phyloP scores from a whole-genome alignment of 2,113 vertebrate species.

The Rhinoderma darwinii region DNA sequence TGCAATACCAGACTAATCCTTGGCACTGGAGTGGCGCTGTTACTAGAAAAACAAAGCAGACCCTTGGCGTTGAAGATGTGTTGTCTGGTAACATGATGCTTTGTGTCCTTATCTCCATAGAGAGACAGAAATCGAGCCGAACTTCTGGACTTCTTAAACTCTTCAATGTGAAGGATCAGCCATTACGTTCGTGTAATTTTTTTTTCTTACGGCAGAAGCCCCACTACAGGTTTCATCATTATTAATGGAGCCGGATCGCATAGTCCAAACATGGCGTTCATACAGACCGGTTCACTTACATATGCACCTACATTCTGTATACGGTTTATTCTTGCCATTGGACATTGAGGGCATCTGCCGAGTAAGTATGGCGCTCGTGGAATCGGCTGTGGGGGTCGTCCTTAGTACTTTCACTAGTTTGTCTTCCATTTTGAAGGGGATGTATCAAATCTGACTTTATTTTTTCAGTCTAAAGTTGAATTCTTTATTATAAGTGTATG shows the following conservation, averaged over 20 bases:
- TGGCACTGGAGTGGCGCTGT: not conserved
- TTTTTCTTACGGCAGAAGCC: not conserved
- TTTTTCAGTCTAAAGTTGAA: too few relatives aligned
- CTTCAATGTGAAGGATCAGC: constrained; percentile 74
- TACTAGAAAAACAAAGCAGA: not conserved
- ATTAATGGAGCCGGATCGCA: not conserved
- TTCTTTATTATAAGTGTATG: too few relatives aligned
- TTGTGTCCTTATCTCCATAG: constrained; percentile 65
- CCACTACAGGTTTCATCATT: not conserved
- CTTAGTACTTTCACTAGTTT: not conserved
- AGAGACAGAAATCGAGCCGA: constrained; percentile 86
- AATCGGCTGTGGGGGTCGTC: not conserved
- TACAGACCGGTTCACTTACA: not conserved
- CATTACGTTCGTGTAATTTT: too few relatives aligned
- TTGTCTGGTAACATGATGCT: not conserved
- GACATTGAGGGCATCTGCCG: not conserved
- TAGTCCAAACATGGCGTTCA: not conserved
- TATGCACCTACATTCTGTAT: not conserved
- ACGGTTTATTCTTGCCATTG: not conserved
- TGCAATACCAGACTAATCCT: not conserved
- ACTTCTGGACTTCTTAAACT: constrained; percentile 88
- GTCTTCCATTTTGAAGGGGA: not conserved
- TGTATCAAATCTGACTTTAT: not conserved
- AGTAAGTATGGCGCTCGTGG: not conserved
- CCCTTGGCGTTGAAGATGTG: too few relatives aligned